phyloP scores from a whole-genome alignment of 2,888 invertebrate species.

The Spilosoma lubricipeda region DNA sequence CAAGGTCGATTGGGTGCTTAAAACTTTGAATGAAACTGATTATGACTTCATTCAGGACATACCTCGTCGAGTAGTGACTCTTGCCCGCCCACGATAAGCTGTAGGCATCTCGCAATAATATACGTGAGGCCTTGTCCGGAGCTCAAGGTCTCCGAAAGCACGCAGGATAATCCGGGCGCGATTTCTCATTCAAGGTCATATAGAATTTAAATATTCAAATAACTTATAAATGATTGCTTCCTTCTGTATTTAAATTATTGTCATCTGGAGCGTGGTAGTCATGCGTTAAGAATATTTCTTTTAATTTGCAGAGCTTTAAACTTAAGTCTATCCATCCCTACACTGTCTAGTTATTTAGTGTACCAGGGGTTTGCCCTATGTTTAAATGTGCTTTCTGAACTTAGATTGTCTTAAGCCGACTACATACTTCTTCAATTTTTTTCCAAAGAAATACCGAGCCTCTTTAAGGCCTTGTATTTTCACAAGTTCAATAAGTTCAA shows the following conservation, averaged over 20 bases:
- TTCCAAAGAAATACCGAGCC: conserved; percentile 20
- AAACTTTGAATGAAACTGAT: conserved; percentile 46
- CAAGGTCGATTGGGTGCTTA: conserved; percentile 36
- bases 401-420: background rate
- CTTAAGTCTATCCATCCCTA: background rate
- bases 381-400: background rate
- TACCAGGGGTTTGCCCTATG: background rate
- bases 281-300: background rate
- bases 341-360: background rate
- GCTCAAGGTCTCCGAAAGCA: conserved; percentile 74
- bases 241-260: conserved; percentile 23
- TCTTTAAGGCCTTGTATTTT: conserved; percentile 24
- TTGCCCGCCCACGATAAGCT: conserved; percentile 41
- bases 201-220: conserved; percentile 51
- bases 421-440: conserved; percentile 3
- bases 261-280: background rate
- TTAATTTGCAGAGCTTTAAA: background rate
- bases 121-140: conserved; percentile 71
- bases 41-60: conserved; percentile 57
- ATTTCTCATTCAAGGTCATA: conserved; percentile 66
- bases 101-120: conserved; percentile 42
- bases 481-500: conserved; percentile 48
- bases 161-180: conserved; percentile 70
- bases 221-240: conserved; percentile 44
- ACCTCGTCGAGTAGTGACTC: conserved; percentile 36